These are phyloP conservation scores for Drosophila cracens DNA, from an alignment of 2,888 invertebrate species.

Conservation along the genomic window DNA sequence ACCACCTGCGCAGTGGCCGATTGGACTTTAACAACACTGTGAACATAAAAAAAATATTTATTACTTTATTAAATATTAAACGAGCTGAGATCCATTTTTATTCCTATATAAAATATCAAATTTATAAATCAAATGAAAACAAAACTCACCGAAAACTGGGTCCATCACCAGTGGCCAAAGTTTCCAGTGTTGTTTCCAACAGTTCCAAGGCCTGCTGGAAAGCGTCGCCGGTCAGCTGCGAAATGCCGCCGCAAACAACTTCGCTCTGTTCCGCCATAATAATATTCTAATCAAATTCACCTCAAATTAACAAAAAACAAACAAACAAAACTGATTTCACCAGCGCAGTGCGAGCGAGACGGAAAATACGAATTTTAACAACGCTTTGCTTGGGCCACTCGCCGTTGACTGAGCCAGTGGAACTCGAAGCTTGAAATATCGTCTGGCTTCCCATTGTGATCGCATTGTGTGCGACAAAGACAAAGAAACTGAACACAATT, in stretches of 20 bases:
- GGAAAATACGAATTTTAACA: slow-evolving; percentile 12
- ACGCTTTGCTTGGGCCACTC: slow-evolving; percentile 46
- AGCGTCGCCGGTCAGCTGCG: slow-evolving; percentile 23
- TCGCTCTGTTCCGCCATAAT: slow-evolving; percentile 31
- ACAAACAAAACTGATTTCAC: slow-evolving; percentile 11
- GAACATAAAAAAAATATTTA: not conserved
- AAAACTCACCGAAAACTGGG: slow-evolving; percentile 33
- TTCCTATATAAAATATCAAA: too few species aligned
- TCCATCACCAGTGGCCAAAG: slow-evolving; percentile 31
- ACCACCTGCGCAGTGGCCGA: slow-evolving; percentile 61
- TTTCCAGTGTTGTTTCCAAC: slow-evolving; percentile 31
- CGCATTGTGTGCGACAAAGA: slow-evolving; percentile 39
- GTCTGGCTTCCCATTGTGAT: slow-evolving; percentile 13
- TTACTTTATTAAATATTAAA: not conserved
- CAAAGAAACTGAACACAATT: slow-evolving; percentile 7
- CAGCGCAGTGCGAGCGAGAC: not conserved
- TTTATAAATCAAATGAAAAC: not conserved
- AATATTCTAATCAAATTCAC: not conserved
- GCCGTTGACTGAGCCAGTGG: slow-evolving; percentile 39
- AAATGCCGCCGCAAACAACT: slow-evolving; percentile 39
- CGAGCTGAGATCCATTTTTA: too few species aligned
- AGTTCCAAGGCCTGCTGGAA: slow-evolving; percentile 35
- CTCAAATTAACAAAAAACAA: not conserved
- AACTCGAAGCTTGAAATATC: slow-evolving; percentile 12
- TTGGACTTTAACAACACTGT: slow-evolving; percentile 59